These are phyloP conservation scores for Drosophila malerkotliana DNA, from an alignment of 1,140 invertebrate genomes.

Conservation along the genomic window DNA sequence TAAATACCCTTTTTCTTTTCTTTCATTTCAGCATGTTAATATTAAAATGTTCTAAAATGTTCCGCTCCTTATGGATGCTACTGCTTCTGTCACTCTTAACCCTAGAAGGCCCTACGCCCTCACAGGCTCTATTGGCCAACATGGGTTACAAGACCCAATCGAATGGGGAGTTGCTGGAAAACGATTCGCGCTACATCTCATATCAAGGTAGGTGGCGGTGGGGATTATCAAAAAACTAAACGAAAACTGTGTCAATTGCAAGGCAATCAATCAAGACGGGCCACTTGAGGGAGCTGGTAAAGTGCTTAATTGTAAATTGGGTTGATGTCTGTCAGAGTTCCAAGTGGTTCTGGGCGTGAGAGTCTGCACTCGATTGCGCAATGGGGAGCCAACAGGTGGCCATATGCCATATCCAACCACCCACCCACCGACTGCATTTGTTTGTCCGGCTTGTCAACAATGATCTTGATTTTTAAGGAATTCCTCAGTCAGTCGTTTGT, in stretches of 20 bases:
- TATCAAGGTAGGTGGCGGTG: constrained; percentile 83
- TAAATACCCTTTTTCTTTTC: background rate
- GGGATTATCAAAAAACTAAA: constrained; percentile 63
- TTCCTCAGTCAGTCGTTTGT: constrained; percentile 21
- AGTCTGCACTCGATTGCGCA: constrained; percentile 49
- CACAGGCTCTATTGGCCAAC: constrained; percentile 24
- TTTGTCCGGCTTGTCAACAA: constrained; percentile 21
- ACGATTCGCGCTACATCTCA: constrained; percentile 84
- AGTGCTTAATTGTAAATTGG: constrained; percentile 49
- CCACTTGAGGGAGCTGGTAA: constrained; percentile 29
- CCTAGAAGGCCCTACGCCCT: constrained; percentile 28
- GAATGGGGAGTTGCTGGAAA: constrained; percentile 73
- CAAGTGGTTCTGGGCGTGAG: constrained; percentile 40
- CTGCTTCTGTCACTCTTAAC: constrained; percentile 48
- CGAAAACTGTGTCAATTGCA: constrained; percentile 70
- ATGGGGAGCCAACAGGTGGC: constrained; percentile 33
- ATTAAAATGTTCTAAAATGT: constrained; percentile 72
- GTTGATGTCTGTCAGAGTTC: constrained; percentile 62
- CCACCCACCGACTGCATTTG: constrained; percentile 7
- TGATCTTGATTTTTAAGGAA: constrained; percentile 19
- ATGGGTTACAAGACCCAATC: constrained; percentile 44
- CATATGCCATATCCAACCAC: constrained; percentile 10
- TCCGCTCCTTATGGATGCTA: constrained; percentile 32
- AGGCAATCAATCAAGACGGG: constrained; percentile 62
- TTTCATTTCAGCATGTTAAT: constrained; percentile 73